These are phyloP conservation scores for Pachycephus smyrnensis DNA, from an alignment of 2,888 invertebrate genomes.

Conservation along the genomic window DNA sequence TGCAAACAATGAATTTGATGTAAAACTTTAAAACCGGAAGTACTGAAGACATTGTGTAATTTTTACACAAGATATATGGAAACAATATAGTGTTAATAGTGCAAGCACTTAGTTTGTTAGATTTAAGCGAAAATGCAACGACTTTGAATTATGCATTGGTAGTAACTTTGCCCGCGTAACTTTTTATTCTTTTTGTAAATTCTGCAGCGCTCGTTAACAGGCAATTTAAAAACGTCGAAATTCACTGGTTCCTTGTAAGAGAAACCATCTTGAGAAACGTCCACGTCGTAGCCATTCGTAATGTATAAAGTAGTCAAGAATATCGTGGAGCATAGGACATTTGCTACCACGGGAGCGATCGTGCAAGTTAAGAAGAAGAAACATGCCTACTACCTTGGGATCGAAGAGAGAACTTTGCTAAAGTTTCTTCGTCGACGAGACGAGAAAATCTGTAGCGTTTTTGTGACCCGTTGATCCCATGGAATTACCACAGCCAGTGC, in stretches of 20 bases:
- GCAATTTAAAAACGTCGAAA: background rate
- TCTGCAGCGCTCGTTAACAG: background rate
- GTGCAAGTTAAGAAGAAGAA: background rate
- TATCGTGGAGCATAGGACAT: background rate
- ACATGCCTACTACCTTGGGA: background rate
- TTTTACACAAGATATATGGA: too few species aligned
- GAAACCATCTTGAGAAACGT: background rate
- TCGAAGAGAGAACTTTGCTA: background rate
- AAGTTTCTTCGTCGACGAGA: background rate
- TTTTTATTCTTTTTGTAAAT: background rate
- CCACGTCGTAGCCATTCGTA: background rate
- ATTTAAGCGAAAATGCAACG: background rate
- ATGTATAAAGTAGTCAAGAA: background rate
- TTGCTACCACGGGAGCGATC: background rate
- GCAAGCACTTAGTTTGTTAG: background rate
- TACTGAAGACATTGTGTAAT: too few species aligned
- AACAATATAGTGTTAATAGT: too few species aligned
- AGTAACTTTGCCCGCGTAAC: background rate
- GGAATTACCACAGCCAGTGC: background rate
- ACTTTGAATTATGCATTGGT: background rate
- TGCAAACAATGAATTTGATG: too few species aligned
- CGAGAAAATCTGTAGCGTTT: background rate
- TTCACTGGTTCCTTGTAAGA: background rate
- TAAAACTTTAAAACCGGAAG: too few species aligned
- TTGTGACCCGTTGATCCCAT: slow-evolving; percentile 3